Evolutionary conservation across 1,140 invertebrate species (phyloP).

Genomic region (Cydia strobilella): DNA sequence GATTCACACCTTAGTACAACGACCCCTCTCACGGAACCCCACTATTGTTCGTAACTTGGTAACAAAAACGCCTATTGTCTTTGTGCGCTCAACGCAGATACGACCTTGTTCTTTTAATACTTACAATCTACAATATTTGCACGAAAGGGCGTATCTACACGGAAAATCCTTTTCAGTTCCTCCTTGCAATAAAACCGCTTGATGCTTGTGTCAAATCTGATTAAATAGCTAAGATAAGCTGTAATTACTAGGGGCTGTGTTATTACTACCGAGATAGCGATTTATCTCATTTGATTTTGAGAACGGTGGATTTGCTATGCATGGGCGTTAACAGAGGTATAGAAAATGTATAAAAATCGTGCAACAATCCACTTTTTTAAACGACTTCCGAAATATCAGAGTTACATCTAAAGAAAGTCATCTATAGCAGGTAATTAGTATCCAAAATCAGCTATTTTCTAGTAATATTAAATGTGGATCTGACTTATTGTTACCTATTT

Average conservation of each 20-base stretch:
- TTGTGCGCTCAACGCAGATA: not conserved
- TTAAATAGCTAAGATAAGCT: slow-evolving; percentile 21
- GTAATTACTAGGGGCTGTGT: slow-evolving; percentile 7
- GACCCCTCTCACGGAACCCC: not conserved
- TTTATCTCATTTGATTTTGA: slow-evolving; percentile 16
- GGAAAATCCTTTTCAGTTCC: not conserved
- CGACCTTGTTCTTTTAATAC: not conserved
- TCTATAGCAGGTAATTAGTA: too few relatives aligned
- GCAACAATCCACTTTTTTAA: too few relatives aligned
- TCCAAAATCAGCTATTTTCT: too few relatives aligned
- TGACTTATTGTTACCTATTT: not conserved
- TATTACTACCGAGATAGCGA: slow-evolving; percentile 6
- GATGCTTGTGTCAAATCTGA: slow-evolving; percentile 5
- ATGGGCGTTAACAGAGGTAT: not conserved
- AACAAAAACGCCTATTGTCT: not conserved
- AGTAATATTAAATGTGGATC: not conserved
- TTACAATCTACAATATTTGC: not conserved
- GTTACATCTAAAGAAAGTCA: too few relatives aligned
- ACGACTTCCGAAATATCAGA: too few relatives aligned
- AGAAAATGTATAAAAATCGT: not conserved
- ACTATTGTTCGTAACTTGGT: not conserved
- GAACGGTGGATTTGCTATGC: not conserved
- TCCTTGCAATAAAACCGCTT: not conserved
- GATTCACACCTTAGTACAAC: slow-evolving; percentile 7
- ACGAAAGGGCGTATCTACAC: not conserved